Percentiles rank a stretch among this genome's conserved stretches.
These are phyloP conservation scores for Vanessa tameamea DNA, from an alignment of 1,140 invertebrate species.

Conservation along the genomic window DNA sequence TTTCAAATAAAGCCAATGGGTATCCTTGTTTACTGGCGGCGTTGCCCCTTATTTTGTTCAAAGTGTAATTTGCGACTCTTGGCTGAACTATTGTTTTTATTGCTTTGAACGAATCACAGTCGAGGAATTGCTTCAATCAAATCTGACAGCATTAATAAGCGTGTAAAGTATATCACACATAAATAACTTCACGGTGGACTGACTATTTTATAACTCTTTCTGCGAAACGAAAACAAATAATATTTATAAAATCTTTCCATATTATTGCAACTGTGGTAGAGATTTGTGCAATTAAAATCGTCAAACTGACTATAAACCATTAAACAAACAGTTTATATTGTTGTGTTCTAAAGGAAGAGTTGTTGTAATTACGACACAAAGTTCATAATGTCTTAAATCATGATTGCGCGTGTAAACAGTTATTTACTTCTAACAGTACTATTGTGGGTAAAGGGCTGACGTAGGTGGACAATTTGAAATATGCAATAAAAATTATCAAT, in stretches of 20 bases:
- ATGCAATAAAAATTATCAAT: no score
- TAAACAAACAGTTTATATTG: no score
- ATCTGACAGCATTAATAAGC: conserved; percentile 11
- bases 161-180: not conserved
- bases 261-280: no score
- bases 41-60: conserved; percentile 32
- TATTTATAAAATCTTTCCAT: not conserved
- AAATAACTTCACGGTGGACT: not conserved
- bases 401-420: no score
- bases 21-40: conserved; percentile 34
- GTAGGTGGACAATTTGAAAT: no score
- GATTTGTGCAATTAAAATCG: no score
- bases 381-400: no score
- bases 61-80: conserved; percentile 34
- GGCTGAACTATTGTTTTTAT: conserved; percentile 34
- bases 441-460: no score
- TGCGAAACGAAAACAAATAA: not conserved
- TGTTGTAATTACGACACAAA: no score
- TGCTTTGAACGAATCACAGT: conserved; percentile 15
- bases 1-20: conserved; percentile 37
- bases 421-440: no score
- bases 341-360: no score
- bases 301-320: no score
- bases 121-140: conserved; percentile 21
- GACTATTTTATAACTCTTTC: not conserved